These are phyloP conservation scores for Tupiocoris notatus DNA, from an alignment of 2,888 invertebrate genomes.

Conservation along the genomic window DNA sequence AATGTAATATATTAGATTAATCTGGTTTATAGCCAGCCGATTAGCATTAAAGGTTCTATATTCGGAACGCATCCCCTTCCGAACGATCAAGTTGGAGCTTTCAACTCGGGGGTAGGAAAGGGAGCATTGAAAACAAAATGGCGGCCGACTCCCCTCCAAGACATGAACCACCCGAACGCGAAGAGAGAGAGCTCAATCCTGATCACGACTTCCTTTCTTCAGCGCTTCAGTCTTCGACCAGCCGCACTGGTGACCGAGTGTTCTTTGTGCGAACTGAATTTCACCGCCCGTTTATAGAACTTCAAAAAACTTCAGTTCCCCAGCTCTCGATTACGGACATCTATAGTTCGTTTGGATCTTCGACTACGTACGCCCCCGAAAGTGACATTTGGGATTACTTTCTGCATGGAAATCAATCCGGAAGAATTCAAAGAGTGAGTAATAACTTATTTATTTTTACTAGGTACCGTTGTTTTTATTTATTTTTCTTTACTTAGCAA, in stretches of 20 bases:
- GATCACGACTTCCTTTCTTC: background rate
- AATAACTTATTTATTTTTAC: background rate
- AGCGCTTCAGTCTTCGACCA: conserved; percentile 22
- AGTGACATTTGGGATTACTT: conserved; percentile 29
- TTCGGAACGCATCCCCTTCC: conserved; percentile 7
- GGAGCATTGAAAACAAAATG: conserved; percentile 32
- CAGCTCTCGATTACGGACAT: background rate
- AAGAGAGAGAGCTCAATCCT: background rate
- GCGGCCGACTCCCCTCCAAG: conserved; percentile 26
- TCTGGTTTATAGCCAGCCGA: too few relatives aligned
- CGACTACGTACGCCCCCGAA: background rate
- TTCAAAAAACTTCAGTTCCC: background rate
- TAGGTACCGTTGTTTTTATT: background rate
- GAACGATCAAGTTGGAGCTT: too few relatives aligned
- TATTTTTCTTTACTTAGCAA: background rate
- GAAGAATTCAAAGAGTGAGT: conserved; percentile 40
- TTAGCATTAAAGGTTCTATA: too few relatives aligned
- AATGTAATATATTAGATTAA: too few relatives aligned
- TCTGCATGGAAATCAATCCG: conserved; percentile 38
- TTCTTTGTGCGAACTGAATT: background rate
- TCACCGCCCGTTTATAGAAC: too few relatives aligned
- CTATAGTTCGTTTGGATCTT: background rate
- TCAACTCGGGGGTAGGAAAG: background rate
- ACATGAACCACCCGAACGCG: conserved; percentile 10
- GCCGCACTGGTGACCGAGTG: conserved; percentile 8